Percentiles rank a stretch among this genome's conserved stretches.
These are phyloP conservation scores for Manis pentadactyla DNA, from an alignment of 2,797 vertebrate genomes.

Conservation along the genomic window DNA sequence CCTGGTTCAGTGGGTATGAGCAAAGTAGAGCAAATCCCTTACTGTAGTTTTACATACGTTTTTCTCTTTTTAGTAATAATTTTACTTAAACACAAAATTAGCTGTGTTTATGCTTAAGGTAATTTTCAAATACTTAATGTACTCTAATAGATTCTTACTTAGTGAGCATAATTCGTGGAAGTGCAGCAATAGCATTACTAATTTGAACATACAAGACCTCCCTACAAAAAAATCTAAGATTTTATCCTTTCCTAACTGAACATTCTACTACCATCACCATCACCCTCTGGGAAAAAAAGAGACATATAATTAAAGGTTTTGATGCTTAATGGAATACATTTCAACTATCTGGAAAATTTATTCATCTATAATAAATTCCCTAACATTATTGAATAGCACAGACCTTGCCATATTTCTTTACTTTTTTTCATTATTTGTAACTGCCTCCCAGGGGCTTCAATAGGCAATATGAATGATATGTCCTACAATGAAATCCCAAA, in stretches of 20 bases:
- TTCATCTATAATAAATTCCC: not conserved
- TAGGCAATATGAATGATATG: not conserved
- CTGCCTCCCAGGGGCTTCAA: not conserved
- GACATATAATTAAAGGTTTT: not conserved
- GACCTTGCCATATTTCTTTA: not conserved
- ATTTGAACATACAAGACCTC: not conserved
- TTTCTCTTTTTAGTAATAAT: not conserved
- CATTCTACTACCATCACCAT: not conserved
- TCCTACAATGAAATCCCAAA: slow-evolving; percentile 11
- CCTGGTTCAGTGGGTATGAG: not conserved
- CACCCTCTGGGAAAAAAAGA: not conserved
- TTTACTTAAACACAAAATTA: not conserved
- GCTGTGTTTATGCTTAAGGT: not conserved
- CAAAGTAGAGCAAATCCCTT: not conserved
- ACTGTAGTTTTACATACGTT: slow-evolving; percentile 1
- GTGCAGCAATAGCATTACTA: not conserved
- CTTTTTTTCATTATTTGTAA: slow-evolving; percentile 30
- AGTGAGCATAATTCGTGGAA: not conserved
- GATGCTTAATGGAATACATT: not conserved
- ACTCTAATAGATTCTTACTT: not conserved
- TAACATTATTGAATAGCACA: not conserved
- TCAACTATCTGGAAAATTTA: not conserved
- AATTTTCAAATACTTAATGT: slow-evolving; percentile 18
- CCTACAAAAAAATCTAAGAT: not conserved
- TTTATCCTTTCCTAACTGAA: not conserved